Evolutionary conservation across 2,888 invertebrate genomes (phyloP), one percentile per base, ranked within the genome.

Genomic region (Slavum lentiscoides): DNA sequence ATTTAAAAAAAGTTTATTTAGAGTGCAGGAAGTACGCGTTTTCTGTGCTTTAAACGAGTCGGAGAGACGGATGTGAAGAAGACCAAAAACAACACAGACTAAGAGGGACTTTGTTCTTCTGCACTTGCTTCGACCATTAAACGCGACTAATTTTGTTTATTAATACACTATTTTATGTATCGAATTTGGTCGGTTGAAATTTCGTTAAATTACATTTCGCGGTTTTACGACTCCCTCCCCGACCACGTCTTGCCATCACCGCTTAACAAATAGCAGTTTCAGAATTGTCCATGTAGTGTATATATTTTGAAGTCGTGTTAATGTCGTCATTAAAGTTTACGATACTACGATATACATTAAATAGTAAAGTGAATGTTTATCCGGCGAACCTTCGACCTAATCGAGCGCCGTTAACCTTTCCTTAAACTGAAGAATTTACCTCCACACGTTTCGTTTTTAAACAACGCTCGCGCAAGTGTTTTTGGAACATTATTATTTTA

Each of bases 311-410:
- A 75, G 58, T 66, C 58, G 55, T 37, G 66, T 66, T 75, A 66
- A 66, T 66, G 66, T 23, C 66, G 39, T 55, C 66, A 23, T 75
- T 75, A 66, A 75, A 66, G 39, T 67, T 75, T 58, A 66, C 58
- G 74, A 75, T 75, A 75, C 66, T 58, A 30, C 30, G 30, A 30
- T 30, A 30, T 30, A 30, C 4, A 43, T 75, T 75, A 75, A 67
- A 66, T 66, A 66, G 74, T 58, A 64, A 75, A 75, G 66, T 66
- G 74, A 75, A 66, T 75, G 66, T 67, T 55, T 66, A 74, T 74
- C 74, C 55, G 49, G 13, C 49, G 49, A 4, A 66, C 66, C 74
- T 74, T 58, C 66, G 23, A 58, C 74, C 74, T 66, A 67, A 75
- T 67, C 58, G 74, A 58, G 55, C 39, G 39, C 55, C 58, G 55